Conservation (phyloP, 2,888 invertebrate genomes). For the Odontomyia ornata region DNA sequence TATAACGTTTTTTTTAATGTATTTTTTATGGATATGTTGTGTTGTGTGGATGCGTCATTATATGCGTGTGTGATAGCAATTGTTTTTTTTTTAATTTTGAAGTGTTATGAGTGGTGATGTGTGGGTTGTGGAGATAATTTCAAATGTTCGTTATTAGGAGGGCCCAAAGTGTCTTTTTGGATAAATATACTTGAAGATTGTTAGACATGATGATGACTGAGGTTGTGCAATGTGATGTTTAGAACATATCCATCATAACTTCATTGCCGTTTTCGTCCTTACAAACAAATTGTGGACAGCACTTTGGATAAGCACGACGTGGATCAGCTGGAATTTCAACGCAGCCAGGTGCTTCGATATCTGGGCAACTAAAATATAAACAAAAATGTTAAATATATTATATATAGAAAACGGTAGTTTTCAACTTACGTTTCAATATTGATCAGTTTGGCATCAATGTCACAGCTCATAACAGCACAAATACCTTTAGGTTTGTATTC, state of each 20-base stretch:
- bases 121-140: too few species aligned
- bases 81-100: background rate
- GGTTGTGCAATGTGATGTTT: background rate
- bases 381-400: constrained; percentile 9
- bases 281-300: constrained; percentile 62
- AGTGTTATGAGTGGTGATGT: background rate
- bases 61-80: background rate
- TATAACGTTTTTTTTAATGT: background rate
- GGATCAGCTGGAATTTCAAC: constrained; percentile 61
- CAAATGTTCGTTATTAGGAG: too few species aligned
- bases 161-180: too few species aligned
- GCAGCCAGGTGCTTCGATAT: constrained; percentile 62
- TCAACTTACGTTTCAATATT: constrained; percentile 59
- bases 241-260: constrained; percentile 54
- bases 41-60: background rate
- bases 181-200: too few species aligned
- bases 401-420: too few species aligned
- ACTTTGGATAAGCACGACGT: constrained; percentile 61
- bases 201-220: too few species aligned
- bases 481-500: constrained; percentile 63
- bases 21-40: background rate
- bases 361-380: constrained; percentile 55
- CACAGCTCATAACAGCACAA: constrained; percentile 62
- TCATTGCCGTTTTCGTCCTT: constrained; percentile 62
- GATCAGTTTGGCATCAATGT: constrained; percentile 58